phyloP scores from a whole-genome alignment of 1,140 invertebrate genomes.

The Druon quercuslanigerum region DNA sequence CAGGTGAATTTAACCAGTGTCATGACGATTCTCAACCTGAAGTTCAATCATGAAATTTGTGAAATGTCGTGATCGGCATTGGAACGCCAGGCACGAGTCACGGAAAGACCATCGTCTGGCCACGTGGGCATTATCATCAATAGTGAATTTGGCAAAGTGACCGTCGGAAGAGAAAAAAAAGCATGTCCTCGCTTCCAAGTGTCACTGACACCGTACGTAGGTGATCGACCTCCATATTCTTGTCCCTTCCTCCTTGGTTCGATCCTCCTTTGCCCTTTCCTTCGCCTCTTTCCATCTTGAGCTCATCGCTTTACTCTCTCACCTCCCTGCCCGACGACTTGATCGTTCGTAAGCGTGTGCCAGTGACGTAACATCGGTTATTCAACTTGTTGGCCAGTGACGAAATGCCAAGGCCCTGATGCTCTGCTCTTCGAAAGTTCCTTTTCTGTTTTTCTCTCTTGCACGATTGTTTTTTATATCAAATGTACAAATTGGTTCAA shows the following conservation, averaged over 20 bases:
- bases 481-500: not conserved
- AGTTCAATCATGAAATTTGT: slow-evolving; percentile 3
- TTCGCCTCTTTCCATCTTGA: slow-evolving; percentile 45
- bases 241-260: slow-evolving; percentile 53
- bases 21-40: not conserved
- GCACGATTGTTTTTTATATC: not conserved
- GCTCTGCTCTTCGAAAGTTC: slow-evolving; percentile 55
- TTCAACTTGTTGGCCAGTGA: slow-evolving; percentile 73
- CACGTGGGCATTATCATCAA: slow-evolving; percentile 46
- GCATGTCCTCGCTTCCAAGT: slow-evolving; percentile 67
- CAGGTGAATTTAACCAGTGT: no score
- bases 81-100: slow-evolving; percentile 32
- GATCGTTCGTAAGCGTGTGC: slow-evolving; percentile 62
- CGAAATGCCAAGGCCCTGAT: slow-evolving; percentile 70
- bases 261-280: slow-evolving; percentile 54
- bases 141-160: slow-evolving; percentile 51
- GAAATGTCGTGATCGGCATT: slow-evolving; percentile 16
- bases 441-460: slow-evolving; percentile 35
- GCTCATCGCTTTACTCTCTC: slow-evolving; percentile 44
- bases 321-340: slow-evolving; percentile 44
- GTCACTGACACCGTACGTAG: slow-evolving; percentile 76
- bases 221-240: slow-evolving; percentile 75
- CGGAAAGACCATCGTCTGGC: slow-evolving; percentile 30
- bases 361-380: slow-evolving; percentile 75
- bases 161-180: slow-evolving; percentile 58